Percentiles rank a stretch among this genome's conserved stretches.
phyloP scores from a whole-genome alignment of 2,888 invertebrate genomes.

The Calliscelio sp. region DNA sequence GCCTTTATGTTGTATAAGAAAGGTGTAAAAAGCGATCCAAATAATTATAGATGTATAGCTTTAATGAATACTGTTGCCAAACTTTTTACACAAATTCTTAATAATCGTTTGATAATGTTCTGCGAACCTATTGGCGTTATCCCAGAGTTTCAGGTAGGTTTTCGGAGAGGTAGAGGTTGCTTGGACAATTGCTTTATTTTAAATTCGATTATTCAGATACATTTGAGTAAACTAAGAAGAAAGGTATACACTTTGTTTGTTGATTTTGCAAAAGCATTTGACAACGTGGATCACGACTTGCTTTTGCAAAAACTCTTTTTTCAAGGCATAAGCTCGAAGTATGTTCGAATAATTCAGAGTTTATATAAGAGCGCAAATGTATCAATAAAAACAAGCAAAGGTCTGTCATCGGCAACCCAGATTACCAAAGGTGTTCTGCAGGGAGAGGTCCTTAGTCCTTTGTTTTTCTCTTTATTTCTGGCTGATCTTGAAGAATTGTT shows the following conservation, averaged over 20 bases:
- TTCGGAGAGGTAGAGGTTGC: not conserved
- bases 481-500: not conserved
- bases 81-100: conserved; percentile 14
- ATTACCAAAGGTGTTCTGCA: not conserved
- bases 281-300: not conserved
- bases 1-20: conserved; percentile 6
- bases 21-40: not conserved
- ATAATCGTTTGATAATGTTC: not conserved
- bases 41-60: conserved; percentile 24
- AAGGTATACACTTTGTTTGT: not conserved
- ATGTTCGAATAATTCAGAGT: not conserved
- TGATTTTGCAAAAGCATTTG: not conserved
- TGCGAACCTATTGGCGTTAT: not conserved
- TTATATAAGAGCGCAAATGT: not conserved
- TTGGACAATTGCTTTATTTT: not conserved
- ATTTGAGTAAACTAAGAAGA: not conserved
- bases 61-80: conserved; percentile 10
- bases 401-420: not conserved
- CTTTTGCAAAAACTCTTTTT: not conserved
- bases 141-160: not conserved
- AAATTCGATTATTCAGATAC: not conserved
- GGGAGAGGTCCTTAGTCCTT: not conserved
- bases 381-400: not conserved
- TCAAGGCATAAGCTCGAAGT: not conserved
- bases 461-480: not conserved